phyloP scores from a whole-genome alignment of 2,797 vertebrate species.

The Phyllotis vaccarum region DNA sequence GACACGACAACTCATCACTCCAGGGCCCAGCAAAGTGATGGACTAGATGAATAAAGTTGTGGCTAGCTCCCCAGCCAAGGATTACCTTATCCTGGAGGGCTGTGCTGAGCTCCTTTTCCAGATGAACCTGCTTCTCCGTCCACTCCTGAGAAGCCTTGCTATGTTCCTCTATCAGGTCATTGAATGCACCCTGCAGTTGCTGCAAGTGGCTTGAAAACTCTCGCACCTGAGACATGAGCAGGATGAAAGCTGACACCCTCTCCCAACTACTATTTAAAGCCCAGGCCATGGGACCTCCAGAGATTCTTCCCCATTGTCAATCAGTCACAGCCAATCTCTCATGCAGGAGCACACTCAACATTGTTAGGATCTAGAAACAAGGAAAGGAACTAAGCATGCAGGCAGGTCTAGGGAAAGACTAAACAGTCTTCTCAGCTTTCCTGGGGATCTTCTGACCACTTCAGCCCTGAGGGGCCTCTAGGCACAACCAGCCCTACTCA shows the following conservation, averaged over 20 bases:
- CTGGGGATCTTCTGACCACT: neutral
- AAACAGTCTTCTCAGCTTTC: neutral
- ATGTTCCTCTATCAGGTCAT: conserved; percentile 88
- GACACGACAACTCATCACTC: neutral
- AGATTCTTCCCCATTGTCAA: neutral
- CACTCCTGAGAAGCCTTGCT: conserved; percentile 84
- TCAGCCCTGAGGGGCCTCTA: neutral
- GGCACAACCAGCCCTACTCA: conserved; percentile 54
- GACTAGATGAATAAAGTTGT: neutral
- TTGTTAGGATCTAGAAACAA: neutral
- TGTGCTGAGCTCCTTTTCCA: conserved; percentile 86
- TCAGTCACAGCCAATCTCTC: neutral
- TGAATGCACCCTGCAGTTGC: conserved; percentile 88
- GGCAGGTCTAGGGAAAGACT: conserved; percentile 10
- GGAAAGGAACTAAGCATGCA: neutral
- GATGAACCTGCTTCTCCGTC: conserved; percentile 81
- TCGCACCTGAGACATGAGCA: conserved; percentile 84
- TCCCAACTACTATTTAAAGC: neutral
- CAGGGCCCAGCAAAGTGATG: neutral
- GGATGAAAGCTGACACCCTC: neutral
- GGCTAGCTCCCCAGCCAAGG: neutral
- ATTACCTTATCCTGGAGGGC: conserved; percentile 89
- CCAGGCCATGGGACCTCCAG: neutral
- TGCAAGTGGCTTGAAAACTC: conserved; percentile 88
- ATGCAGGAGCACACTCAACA: neutral